A percentile compares a stretch with the other conserved stretches of the same genome.
Conservation (phyloP, 37 sponge, comb jelly and placozoan genomes). For the Axinella damicornis region DNA sequence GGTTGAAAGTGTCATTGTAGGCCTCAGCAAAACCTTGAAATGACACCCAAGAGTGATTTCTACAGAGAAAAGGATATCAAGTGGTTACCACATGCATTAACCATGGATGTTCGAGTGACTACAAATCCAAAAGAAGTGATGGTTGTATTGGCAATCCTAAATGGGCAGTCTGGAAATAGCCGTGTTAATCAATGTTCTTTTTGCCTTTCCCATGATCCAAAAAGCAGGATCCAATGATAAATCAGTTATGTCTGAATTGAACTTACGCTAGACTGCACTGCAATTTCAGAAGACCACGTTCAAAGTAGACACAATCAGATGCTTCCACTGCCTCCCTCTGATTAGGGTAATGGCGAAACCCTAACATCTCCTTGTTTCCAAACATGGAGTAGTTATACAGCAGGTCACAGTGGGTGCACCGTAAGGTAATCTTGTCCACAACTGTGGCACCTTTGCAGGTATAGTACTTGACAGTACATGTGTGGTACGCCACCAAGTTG, state of each 20-base stretch:
- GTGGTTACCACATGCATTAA: no score
- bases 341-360: constrained; percentile 21
- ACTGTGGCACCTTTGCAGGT: neutral
- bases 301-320: constrained; percentile 29
- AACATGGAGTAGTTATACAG: constrained; percentile 28
- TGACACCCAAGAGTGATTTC: constrained; percentile 40
- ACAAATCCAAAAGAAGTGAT: no score
- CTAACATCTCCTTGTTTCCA: constrained; percentile 25
- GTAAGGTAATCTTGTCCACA: constrained; percentile 10
- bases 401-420: constrained; percentile 24
- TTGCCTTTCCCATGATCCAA: no score
- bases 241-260: constrained; percentile 23
- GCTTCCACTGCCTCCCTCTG: constrained; percentile 21
- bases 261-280: constrained; percentile 55
- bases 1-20: constrained; percentile 42
- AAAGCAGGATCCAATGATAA: constrained; percentile 18
- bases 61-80: neutral
- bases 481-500: constrained; percentile 27
- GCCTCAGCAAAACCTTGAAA: constrained; percentile 54
- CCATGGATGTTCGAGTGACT: no score
- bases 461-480: neutral
- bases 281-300: constrained; percentile 12
- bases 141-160: no score
- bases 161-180: no score
- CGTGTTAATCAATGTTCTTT: no score